Evolutionary conservation across 2,888 invertebrate species (phyloP).

Genomic region (Nematopogon swammerdamellus): DNA sequence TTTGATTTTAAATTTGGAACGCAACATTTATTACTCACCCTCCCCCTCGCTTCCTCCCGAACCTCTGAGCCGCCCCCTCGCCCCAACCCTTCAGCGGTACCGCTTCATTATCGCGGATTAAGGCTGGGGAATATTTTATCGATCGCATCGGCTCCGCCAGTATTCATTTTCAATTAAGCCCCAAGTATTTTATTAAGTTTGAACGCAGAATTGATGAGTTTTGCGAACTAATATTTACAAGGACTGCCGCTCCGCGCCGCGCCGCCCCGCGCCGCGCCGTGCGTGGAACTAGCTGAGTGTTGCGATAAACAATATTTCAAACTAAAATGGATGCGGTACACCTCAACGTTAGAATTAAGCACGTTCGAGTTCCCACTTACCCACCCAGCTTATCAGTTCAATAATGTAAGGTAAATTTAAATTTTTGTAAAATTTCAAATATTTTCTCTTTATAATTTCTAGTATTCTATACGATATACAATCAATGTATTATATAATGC

Average conservation of each 20-base stretch:
- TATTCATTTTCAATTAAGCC: constrained; percentile 58
- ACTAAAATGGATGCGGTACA: background rate
- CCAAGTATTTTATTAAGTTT: constrained; percentile 57
- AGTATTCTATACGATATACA: too few relatives aligned
- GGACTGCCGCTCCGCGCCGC: constrained; percentile 18
- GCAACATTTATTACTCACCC: constrained; percentile 54
- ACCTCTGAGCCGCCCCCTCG: constrained; percentile 39
- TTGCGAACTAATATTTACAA: constrained; percentile 56
- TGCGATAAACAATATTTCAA: background rate
- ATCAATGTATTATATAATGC: too few relatives aligned
- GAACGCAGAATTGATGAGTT: constrained; percentile 55
- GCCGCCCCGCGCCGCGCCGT: too few relatives aligned
- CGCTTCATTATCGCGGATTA: constrained; percentile 56
- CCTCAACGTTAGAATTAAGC: background rate
- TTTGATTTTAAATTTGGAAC: constrained; percentile 56
- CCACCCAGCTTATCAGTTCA: too few relatives aligned
- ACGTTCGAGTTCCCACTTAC: too few relatives aligned
- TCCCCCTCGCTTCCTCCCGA: constrained; percentile 49
- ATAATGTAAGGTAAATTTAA: too few relatives aligned
- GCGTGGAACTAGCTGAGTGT: background rate
- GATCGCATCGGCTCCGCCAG: constrained; percentile 43
- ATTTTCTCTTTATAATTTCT: too few relatives aligned
- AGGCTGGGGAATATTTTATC: constrained; percentile 54
- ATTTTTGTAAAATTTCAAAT: too few relatives aligned
- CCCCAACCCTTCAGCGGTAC: constrained; percentile 44